Conservation (phyloP, 2,888 invertebrate genomes). For the Phragmatobia fuliginosa region DNA sequence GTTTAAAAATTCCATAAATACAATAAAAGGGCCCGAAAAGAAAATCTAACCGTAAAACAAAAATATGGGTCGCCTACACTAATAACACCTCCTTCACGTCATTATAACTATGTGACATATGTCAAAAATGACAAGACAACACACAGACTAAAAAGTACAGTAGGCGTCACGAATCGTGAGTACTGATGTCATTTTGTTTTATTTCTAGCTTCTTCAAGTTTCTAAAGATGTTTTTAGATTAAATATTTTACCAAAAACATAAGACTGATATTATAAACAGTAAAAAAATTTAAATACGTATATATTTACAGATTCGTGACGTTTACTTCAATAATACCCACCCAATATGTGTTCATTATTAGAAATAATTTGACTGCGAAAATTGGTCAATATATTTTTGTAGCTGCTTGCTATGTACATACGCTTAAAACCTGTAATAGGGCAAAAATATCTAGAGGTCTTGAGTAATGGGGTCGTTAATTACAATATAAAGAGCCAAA, state of each 20-base stretch:
- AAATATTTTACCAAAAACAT: not conserved
- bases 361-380: conserved; percentile 68
- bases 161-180: not conserved
- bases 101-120: conserved; percentile 31
- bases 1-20: not conserved
- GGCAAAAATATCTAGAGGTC: conserved; percentile 38
- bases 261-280: not conserved
- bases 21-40: not conserved
- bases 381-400: conserved; percentile 69
- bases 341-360: conserved; percentile 49
- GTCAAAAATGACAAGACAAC: conserved; percentile 24
- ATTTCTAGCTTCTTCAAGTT: no score
- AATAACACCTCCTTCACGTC: conserved; percentile 10
- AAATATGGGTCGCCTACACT: not conserved
- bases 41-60: not conserved
- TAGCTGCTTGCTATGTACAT: conserved; percentile 47
- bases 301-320: conserved; percentile 10
- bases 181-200: not conserved
- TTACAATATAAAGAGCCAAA: not conserved
- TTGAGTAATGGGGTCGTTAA: conserved; percentile 8
- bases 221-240: not conserved
- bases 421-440: conserved; percentile 45
- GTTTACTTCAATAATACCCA: conserved; percentile 34
- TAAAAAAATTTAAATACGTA: no score
- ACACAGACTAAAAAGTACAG: not conserved